Percentiles rank a stretch among this genome's conserved stretches.
Conservation (phyloP, 2,113 vertebrate genomes). For the Platichthys stellatus region DNA sequence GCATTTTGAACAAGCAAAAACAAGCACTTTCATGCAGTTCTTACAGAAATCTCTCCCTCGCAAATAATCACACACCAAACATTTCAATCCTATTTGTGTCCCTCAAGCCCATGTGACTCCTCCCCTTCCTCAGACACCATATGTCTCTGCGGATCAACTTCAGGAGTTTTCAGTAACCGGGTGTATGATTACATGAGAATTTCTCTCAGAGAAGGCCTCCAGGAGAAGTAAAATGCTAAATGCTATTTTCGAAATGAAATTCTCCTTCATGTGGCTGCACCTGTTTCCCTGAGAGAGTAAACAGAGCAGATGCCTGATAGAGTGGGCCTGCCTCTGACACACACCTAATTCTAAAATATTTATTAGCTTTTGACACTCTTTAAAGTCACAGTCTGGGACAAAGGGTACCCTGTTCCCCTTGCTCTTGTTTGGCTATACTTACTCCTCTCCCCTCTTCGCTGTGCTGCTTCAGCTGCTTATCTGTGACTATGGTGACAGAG, state of each 20-base stretch:
- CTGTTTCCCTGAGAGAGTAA: conserved; percentile 94
- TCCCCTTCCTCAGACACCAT: conserved; percentile 77
- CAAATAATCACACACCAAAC: conserved; percentile 69
- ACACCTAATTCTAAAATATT: conserved; percentile 99
- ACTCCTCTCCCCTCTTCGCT: conserved; percentile 39
- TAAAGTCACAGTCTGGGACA: conserved; percentile 84
- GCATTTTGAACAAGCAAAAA: conserved; percentile 49
- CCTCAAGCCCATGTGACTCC: conserved; percentile 54
- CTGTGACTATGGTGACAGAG: conserved; percentile 51
- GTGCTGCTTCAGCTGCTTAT: conserved; percentile 67
- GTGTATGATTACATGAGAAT: conserved; percentile 86
- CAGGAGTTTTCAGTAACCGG: conserved; percentile 78
- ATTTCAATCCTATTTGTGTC: conserved; percentile 68
- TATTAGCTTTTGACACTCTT: conserved; percentile 92
- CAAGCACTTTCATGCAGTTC: conserved; percentile 46
- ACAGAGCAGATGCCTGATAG: conserved; percentile 92
- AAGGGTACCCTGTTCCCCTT: conserved; percentile 87
- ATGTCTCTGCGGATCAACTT: conserved; percentile 84
- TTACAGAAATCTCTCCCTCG: conserved; percentile 40
- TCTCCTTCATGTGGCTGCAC: conserved; percentile 95
- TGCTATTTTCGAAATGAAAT: conserved; percentile 98
- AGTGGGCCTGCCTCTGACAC: conserved; percentile 89
- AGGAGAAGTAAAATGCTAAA: conserved; percentile 90
- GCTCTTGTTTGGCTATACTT: conserved; percentile 74
- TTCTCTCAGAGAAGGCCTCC: conserved; percentile 88